phyloP scores from a whole-genome alignment of 2,797 vertebrate genomes.

The Sparus aurata region DNA sequence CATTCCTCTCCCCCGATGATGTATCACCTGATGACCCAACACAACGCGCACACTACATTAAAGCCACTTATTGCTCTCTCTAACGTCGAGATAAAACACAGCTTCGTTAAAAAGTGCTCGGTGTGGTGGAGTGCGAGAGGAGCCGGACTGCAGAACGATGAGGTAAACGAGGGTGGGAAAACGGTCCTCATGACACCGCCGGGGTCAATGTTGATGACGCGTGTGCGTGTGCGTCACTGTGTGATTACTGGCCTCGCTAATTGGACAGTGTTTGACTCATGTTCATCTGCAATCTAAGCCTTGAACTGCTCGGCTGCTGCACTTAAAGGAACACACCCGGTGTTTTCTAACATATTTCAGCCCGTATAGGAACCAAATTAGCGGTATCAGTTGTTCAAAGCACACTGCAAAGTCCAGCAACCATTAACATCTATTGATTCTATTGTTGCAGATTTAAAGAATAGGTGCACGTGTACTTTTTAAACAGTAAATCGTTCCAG shows the following conservation, averaged over 20 bases:
- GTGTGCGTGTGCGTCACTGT: neutral
- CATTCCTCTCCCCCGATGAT: conserved; percentile 37
- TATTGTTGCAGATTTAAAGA: neutral
- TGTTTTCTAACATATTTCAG: conserved; percentile 25
- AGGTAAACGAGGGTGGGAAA: conserved; percentile 30
- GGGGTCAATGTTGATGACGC: conserved; percentile 26
- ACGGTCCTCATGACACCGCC: conserved; percentile 33
- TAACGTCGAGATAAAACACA: conserved; percentile 61
- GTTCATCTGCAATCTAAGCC: neutral
- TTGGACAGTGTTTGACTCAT: neutral
- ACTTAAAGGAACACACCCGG: neutral
- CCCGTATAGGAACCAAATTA: neutral
- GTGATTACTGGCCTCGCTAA: conserved; percentile 13
- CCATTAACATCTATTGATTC: neutral
- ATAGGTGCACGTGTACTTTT: neutral
- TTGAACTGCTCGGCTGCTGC: neutral
- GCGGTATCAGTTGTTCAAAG: neutral
- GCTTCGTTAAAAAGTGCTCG: conserved; percentile 77
- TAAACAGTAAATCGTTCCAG: neutral
- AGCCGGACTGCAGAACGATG: neutral
- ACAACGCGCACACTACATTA: conserved; percentile 36
- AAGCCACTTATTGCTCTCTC: conserved; percentile 77
- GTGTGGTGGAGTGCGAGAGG: conserved; percentile 24
- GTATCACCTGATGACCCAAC: conserved; percentile 39
- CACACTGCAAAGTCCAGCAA: neutral